Base-by-base conservation (phyloP, 2,888 invertebrate species). In the Pandemis corylana region DNA sequence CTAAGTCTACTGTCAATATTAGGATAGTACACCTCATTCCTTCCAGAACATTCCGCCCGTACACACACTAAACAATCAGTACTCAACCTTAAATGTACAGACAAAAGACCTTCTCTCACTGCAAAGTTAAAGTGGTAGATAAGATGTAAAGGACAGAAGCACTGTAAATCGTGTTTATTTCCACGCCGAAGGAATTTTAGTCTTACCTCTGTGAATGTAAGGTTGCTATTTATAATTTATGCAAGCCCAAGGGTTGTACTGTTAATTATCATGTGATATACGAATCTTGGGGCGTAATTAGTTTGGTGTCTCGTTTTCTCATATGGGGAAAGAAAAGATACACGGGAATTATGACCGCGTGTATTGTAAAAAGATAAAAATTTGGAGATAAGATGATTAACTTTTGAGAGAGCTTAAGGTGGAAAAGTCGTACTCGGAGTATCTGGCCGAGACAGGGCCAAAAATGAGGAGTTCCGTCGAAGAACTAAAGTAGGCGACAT, bases 231-330 rank as follows among this genome's bases (percentile, higher is more conserved):
- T 61, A 65, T 59, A 44, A 61, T 69, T 49, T 51, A 53, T 70
- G 44, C 51, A 13, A 15, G 63, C 13, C 65, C 67, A 75, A 71
- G 75, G 75, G 75, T 71, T 75, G 75, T 49, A 71, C 66, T 71
- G 75, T 75, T 75, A 75, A 75, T 75, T 75, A 75, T 71, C 70
- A 75, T 67, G 70, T 75, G 75, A 75, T 75, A 75, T 75, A 71
- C 67, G 75, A 71, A 75, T 67, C 64, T 74, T 71, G 62, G 62
- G 71, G 62, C 62, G 67, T 75, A 75, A 75, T 71, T 75, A 75
- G 75, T 67, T 49, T 42, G 65, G 51, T 36, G 61, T 74, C 69
- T 74, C 69, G 51, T 44, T 69, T 51, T 66, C 74, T 36, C 65
- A 5, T 66, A 36, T 10, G 41, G n/a, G 59, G 61, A 12, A 28